Evolutionary conservation across 2,797 vertebrate genomes (phyloP), one percentile per base, ranked within the genome.

Genomic region (Acipenser ruthenus): DNA sequence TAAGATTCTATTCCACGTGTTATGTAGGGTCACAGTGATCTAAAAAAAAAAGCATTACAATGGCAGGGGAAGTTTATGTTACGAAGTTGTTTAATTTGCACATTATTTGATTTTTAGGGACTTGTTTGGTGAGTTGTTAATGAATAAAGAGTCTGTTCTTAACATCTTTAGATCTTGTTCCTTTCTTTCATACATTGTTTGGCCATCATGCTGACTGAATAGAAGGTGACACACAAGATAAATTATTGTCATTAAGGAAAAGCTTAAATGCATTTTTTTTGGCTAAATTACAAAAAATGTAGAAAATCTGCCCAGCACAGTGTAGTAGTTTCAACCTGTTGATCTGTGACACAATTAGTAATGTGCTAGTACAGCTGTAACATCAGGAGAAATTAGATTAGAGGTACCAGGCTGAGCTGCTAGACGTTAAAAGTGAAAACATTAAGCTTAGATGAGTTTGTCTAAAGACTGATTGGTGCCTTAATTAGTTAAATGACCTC

Each of bases 401-500:
- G 82, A 86, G 88, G 91, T 92, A 89, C 91, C 89, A 91, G 89
- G 86, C 91, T 87, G 90, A 90, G 85, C 86, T 82, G 82, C 82
- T 78, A 80, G 83, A 85, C 80, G 82, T 78, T 89, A 83, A 85
- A 88, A 86, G 86, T 81, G 85, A 88, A 18, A 90, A 91, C 79
- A 87, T 85, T 91, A 91, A 94, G 90, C 91, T 91, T 88, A 86
- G 88, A 87, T 84, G 83, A 86, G 89, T 87, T 82, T 85, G 86
- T 83, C 86, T 84, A 86, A 87, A 85, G 90, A 86, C 89, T 18
- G 89, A 80, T 81, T 81, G 78, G 86, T 79, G 80, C 83, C 82
- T 93, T 93, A 93, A 96, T 96, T 93, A 94, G 91, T 87, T 86
- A 77, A 75, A 76, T 87, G 87, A 90, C 91, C 91, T 91, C 87